Evolutionary conservation across 2,888 invertebrate genomes (phyloP), one percentile per base, ranked within the genome.

Genomic region (Thysanoteuthis rhombus): DNA sequence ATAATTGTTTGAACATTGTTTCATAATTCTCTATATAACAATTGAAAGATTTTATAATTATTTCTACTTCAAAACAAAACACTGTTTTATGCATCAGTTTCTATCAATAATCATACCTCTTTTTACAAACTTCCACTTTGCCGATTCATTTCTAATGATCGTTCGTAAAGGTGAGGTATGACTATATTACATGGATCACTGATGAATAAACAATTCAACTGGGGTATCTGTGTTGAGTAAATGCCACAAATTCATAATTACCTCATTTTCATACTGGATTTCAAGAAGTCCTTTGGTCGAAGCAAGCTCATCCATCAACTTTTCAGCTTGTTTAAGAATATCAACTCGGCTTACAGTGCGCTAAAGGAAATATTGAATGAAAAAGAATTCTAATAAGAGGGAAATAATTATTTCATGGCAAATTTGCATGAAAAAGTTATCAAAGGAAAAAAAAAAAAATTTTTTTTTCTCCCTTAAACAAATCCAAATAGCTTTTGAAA

Each of bases 311-410:
- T 98, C 98, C 97, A 99, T 98, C 94, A 99, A 98, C 97, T 98
- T 98, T 97, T 99, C 99, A 10, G 99, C 99, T 97, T 99, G 99
- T 96, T 99, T 98, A 94, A 99, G 97, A 96, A 99, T 98, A 97
- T 99, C 99, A 95, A 98, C 98, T 91, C 97, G 98, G 97, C 96
- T 97, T 0, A 97, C 97, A 47, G 97, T 97, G 94, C 97, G 95
- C 97, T 97, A n/a, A n/a, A n/a, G n/a, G n/a, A n/a, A n/a, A n/a
- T n/a, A n/a, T n/a, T n/a, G n/a, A n/a, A n/a, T n/a, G n/a, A n/a
- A 96, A 75, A 95, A 95, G 52, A 42, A 42, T 92, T 39, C 93
- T 42, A 28, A 94, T 38, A 36, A 92, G 16, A 42, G 22, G 1
- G 47, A 90, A n/a, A 47, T 52, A 58, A 1, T 5, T 58, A 58